Conservation (phyloP, 2,888 invertebrate genomes). For the Sinopyrophorus schimmeli region DNA sequence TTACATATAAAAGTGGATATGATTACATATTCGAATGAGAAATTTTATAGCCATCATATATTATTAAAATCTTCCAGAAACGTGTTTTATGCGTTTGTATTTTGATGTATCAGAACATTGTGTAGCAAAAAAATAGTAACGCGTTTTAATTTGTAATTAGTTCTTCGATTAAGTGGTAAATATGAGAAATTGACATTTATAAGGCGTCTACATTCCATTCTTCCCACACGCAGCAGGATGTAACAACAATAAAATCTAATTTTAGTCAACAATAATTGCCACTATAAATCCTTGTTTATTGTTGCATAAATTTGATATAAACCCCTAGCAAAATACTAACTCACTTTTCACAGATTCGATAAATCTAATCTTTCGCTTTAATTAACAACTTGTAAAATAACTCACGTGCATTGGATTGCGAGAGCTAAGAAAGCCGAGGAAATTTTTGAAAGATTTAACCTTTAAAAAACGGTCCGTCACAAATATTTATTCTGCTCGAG, state of each 20-base stretch:
- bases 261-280: constrained; percentile 33
- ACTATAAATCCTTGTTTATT: constrained; percentile 37
- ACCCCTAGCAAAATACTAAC: constrained; percentile 20
- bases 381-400: no score
- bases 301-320: constrained; percentile 36
- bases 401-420: no score
- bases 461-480: no score
- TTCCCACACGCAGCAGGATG: constrained; percentile 32
- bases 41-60: constrained; percentile 7
- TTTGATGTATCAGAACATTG: not conserved
- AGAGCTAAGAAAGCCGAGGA: no score
- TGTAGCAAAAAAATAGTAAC: not conserved
- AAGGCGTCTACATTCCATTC: constrained; percentile 29
- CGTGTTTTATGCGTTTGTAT: not conserved
- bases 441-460: no score
- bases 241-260: constrained; percentile 38
- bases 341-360: constrained; percentile 13
- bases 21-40: constrained; percentile 3
- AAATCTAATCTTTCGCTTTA: no score
- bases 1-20: constrained; percentile 6
- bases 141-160: constrained; percentile 20
- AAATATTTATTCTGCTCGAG: no score
- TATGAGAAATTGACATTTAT: constrained; percentile 28
- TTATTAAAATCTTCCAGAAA: constrained; percentile 8
- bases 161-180: constrained; percentile 22